Percentiles rank a stretch among this genome's conserved stretches.
Conservation (phyloP, 1,140 invertebrate genomes). For the Chironomus striatipennis region DNA sequence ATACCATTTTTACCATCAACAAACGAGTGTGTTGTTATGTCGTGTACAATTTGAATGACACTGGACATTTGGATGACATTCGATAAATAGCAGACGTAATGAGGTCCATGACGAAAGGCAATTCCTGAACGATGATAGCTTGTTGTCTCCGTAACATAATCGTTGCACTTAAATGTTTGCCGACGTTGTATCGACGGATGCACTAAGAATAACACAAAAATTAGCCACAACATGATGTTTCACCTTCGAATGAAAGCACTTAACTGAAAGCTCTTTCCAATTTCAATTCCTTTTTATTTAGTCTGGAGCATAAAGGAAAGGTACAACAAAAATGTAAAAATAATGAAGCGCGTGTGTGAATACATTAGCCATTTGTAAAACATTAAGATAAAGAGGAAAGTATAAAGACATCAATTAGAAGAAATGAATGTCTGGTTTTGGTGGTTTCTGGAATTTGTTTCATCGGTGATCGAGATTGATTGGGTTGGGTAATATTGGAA, state of each 20-base stretch:
- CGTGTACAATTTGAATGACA: background rate
- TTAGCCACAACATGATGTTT: background rate
- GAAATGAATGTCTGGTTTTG: too few species aligned
- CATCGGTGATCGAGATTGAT: too few species aligned
- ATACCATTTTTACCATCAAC: background rate
- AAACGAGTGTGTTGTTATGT: background rate
- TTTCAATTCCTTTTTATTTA: background rate
- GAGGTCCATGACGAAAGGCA: background rate
- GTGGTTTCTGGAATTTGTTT: too few species aligned
- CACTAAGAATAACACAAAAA: background rate
- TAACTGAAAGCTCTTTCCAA: background rate
- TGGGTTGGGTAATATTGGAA: too few species aligned
- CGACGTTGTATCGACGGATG: background rate
- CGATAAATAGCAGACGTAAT: background rate
- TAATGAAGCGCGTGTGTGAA: too few species aligned
- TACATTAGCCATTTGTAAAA: too few species aligned
- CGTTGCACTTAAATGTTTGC: constrained; percentile 1
- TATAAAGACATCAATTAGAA: too few species aligned
- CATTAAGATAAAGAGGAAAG: too few species aligned
- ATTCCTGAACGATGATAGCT: background rate
- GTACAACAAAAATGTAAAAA: too few species aligned
- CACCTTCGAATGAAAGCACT: background rate
- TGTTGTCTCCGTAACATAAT: background rate
- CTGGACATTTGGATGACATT: background rate
- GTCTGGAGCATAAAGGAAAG: background rate